Evolutionary conservation across 2,888 invertebrate genomes (phyloP), one percentile per base, ranked within the genome.

Genomic region (Drosophila anomalata): DNA sequence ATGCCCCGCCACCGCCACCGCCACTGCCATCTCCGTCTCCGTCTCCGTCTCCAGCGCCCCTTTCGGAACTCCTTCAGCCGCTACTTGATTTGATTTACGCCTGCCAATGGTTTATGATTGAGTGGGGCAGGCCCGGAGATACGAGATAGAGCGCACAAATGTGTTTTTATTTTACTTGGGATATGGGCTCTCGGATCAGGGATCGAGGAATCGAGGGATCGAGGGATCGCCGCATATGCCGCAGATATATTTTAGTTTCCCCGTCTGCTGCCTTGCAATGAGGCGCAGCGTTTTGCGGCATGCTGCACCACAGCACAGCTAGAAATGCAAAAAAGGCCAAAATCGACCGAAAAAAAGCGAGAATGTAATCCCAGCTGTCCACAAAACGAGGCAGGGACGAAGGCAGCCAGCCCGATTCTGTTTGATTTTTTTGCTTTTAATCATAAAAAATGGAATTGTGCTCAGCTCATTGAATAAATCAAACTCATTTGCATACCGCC

Each of bases 211-310:
- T 31, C 29, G 39, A 39, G 42, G 41, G 11, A 48, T 46, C 50
- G 39, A 44, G 31, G 52, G 44, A n/a, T 20, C 48, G 46, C 22
- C 56, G 78, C 84, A 82, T 79, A 82, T 82, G 80, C 80, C 71
- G 67, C 79, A 74, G 62, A 83, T 86, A 80, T 83, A 78, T 79
- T 68, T 80, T 76, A 75, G 66, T 75, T 71, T 80, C 36, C 73
- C 57, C 75, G 88, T 90, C 90, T 90, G 87, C 81, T 91, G 90
- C 89, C 79, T 86, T 88, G 90, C 91, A 91, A 90, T 91, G 90
- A 88, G 90, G 90, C 91, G 91, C 87, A 84, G 78, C 89, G 79
- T 73, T 86, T 88, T 87, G 80, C 84, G 75, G 79, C 88, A 78
- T 81, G 77, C 83, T 69, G 61, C 76, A 56, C 17, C 17, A 36